Evolutionary conservation across 2,888 invertebrate genomes (phyloP), one percentile per base, ranked within the genome.

Genomic region (Abrostola triplasia): DNA sequence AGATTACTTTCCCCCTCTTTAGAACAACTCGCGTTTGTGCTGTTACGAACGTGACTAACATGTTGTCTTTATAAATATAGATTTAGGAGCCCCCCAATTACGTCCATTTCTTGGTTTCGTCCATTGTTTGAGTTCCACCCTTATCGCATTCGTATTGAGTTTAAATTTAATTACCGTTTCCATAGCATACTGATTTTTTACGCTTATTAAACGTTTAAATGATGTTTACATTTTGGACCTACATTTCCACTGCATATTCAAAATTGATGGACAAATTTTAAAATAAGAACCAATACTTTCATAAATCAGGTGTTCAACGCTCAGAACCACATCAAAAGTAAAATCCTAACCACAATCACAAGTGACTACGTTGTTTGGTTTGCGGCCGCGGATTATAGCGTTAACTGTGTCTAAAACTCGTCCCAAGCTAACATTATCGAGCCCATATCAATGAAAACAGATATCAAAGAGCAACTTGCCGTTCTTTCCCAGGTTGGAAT

Each of bases 1-100:
- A 91, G 90, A 92, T 92, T 92, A 88, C 91, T 87, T 90, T 90
- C 83, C 87, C 91, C 90, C 90, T 90, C 88, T 89, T 88, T 84
- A 75, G 76, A 88, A 87, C 82, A 87, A 88, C 76, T 87, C 81
- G 83, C 82, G 80, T 84, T 86, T 84, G 77, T 75, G 73, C 73
- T 70, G 71, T 64, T 72, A 76, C 76, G 79, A 71, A 87, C 83
- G 82, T 85, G 83, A 79, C 84, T 86, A 77, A 79, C 77, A 75
- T 79, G 69, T 82, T 73, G 79, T 83, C 81, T 82, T 77, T 64
- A 65, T 67, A 67, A 76, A 72, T 80, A 65, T 68, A 67, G 75
- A 72, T 80, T 79, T 60, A 61, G 59, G 37, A 79, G 60, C 67
- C 71, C 51, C 24, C 40, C 67, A 71, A 78, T 75, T 78, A 80